These are phyloP conservation scores for Papilio protenor DNA, from an alignment of 2,888 invertebrate species.

Conservation along the genomic window DNA sequence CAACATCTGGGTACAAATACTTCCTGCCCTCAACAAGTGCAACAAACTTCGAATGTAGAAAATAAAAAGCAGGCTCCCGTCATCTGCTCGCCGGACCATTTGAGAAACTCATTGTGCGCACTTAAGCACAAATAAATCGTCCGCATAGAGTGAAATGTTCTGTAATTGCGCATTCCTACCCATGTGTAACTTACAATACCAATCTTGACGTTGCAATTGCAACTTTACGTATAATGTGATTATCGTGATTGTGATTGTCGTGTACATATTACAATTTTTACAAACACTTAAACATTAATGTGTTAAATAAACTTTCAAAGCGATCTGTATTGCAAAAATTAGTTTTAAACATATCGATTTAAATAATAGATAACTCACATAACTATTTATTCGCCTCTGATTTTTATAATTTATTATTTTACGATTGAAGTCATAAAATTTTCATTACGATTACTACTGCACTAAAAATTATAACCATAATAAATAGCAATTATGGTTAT, in stretches of 20 bases:
- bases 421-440: not conserved
- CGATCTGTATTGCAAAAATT: too few species aligned
- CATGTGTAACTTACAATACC: conserved; percentile 52
- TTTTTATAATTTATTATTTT: not conserved
- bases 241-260: too few species aligned
- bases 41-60: conserved; percentile 71
- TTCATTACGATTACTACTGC: not conserved
- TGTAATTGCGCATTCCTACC: conserved; percentile 58
- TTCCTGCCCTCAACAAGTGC: conserved; percentile 45
- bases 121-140: conserved; percentile 83
- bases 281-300: too few species aligned
- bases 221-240: too few species aligned
- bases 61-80: conserved; percentile 80
- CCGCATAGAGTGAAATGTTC: conserved; percentile 69
- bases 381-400: not conserved
- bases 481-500: conserved; percentile 4
- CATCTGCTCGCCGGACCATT: conserved; percentile 79
- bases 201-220: not conserved
- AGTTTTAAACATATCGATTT: too few species aligned
- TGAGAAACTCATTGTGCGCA: conserved; percentile 83
- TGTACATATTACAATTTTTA: not conserved
- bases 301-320: too few species aligned
- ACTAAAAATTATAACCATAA: conserved; percentile 4
- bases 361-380: too few species aligned
- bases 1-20: not conserved